Base-by-base conservation (phyloP, 2,113 vertebrate species). In the Myocastor coypus region DNA sequence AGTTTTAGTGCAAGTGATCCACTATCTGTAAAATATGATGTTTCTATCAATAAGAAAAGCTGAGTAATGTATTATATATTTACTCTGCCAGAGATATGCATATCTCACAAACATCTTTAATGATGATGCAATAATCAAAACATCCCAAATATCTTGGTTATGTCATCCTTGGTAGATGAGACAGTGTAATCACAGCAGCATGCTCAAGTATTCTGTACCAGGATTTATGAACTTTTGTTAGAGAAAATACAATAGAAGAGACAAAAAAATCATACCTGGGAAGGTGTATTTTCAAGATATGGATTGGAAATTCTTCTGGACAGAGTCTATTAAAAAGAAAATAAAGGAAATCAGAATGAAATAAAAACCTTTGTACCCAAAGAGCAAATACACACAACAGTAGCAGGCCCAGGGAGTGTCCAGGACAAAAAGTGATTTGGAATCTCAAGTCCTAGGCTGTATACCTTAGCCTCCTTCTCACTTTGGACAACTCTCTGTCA, bases 301-400 rank as follows among this genome's bases (percentile, higher is more conserved):
- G 98, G 98, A 96, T 98, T 99, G 96, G 99, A 99, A 98, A 99
- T 98, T 97, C 98, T 98, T 98, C 98, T 98, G 20, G 98, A 98
- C 40, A 98, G 91, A 59, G 98, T 98, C 99, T 99, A 96, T 91
- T 98, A 32, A 19, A 90, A 96, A 37, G 84, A 92, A 34, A 9
- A 22, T 20, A 50, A 57, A 32, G 14, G 4, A 75, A 61, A 75
- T 97, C 94, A 98, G 89, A 94, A 85, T 61, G 50, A 87, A 84
- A 66, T 13, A 86, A 69, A 86, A 80, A 92, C 64, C 34, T n/a
- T 63, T 86, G 28, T 64, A 28, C 22, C 40, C 2, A 66, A 68
- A 85, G 11, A 34, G 3, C 42, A 86, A 69, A 42, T 24, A 16
- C 10, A 81, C 13, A 19, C 20, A 69, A 64, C 1, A 50, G 0